These are phyloP conservation scores for Amblyjoppa proteus DNA, from an alignment of 2,888 invertebrate species.

Conservation along the genomic window DNA sequence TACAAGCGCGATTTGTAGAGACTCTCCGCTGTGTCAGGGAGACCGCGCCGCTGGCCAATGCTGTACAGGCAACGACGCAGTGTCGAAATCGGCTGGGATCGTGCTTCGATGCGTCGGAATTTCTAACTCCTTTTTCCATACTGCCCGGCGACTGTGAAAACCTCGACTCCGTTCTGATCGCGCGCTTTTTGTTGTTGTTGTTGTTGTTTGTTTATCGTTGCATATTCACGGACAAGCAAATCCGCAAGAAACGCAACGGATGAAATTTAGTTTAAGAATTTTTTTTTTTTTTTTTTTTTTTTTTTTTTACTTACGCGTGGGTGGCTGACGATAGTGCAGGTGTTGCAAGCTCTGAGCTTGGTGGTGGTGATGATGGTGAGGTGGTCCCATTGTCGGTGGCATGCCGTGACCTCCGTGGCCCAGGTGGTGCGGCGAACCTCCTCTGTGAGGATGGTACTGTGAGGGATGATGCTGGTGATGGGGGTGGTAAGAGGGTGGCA, in stretches of 20 bases:
- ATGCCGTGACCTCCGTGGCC: conserved; percentile 79
- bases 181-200: background rate
- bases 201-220: background rate
- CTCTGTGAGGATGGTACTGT: conserved; percentile 82
- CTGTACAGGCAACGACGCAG: conserved; percentile 1
- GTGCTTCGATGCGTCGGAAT: conserved; percentile 52
- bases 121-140: conserved; percentile 24
- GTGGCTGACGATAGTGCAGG: conserved; percentile 83
- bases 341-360: conserved; percentile 83
- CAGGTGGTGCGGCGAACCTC: conserved; percentile 82
- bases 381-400: conserved; percentile 83
- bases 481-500: conserved; percentile 82
- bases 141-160: conserved; percentile 4
- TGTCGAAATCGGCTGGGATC: conserved; percentile 46
- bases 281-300: background rate
- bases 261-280: background rate
- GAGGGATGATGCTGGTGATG: conserved; percentile 83
- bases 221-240: background rate
- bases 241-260: background rate
- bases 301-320: conserved; percentile 80
- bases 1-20: conserved; percentile 26
- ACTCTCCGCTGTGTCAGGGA: conserved; percentile 27
- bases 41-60: conserved; percentile 32
- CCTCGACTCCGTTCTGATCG: background rate
- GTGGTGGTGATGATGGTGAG: conserved; percentile 81